Percentiles rank a stretch among this genome's conserved stretches.
These are phyloP conservation scores for Oceanodroma leucorhoa DNA, from an alignment of 2,797 vertebrate species.

Conservation along the genomic window DNA sequence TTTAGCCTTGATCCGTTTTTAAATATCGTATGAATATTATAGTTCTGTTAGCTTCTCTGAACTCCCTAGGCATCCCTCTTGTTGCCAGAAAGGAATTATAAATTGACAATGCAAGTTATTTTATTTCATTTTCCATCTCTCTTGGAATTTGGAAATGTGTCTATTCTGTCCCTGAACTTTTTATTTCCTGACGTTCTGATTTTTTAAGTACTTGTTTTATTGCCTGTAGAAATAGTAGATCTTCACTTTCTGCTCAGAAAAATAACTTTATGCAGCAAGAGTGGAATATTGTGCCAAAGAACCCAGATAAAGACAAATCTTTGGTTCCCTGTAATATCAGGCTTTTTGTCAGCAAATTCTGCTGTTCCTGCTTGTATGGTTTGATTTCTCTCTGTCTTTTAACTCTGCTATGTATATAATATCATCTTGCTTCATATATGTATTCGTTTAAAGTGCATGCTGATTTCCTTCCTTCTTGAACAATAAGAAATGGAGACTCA, in stretches of 20 bases:
- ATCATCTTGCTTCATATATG: background rate
- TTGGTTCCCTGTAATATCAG: background rate
- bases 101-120: slow-evolving; percentile 9
- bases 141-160: slow-evolving; percentile 14
- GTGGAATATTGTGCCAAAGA: background rate
- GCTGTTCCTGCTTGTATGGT: background rate
- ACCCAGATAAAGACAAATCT: background rate
- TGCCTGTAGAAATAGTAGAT: background rate
- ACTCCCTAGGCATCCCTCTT: slow-evolving; percentile 22
- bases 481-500: background rate
- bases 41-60: slow-evolving; percentile 8
- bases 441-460: background rate
- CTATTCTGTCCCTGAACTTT: background rate
- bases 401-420: background rate
- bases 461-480: background rate
- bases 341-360: background rate
- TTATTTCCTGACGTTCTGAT: background rate
- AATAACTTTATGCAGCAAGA: background rate
- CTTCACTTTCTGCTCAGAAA: background rate
- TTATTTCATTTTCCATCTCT: slow-evolving; percentile 28
- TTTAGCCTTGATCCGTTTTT: slow-evolving; percentile 59
- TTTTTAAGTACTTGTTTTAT: slow-evolving; percentile 7
- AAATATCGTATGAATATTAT: slow-evolving; percentile 42
- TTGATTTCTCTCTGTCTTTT: background rate
- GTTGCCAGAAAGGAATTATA: slow-evolving; percentile 25